Conservation (phyloP, 1,140 invertebrate species). For the Brachionus koreanus region DNA sequence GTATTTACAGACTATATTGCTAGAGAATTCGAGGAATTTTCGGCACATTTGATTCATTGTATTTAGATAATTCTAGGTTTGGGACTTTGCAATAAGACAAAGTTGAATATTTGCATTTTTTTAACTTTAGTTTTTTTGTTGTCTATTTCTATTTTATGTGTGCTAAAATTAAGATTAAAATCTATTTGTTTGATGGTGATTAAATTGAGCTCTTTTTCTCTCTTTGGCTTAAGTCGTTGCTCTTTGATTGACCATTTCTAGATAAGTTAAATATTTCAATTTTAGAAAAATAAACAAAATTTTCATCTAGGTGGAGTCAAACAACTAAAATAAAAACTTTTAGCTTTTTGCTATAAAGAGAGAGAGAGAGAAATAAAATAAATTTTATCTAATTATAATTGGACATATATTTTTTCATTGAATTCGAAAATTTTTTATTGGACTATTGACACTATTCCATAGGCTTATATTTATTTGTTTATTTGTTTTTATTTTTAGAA, state of each 20-base stretch:
- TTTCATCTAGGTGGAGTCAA: neutral
- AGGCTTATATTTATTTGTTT: neutral
- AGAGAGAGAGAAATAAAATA: too few relatives aligned
- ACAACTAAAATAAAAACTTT: neutral
- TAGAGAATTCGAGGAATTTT: slow-evolving; percentile 29
- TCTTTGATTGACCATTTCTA: slow-evolving; percentile 32
- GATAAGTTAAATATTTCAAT: neutral
- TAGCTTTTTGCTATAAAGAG: too few relatives aligned
- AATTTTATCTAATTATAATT: too few relatives aligned
- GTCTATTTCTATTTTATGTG: neutral
- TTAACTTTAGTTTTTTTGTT: neutral
- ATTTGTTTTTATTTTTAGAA: slow-evolving; percentile 26
- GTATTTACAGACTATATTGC: too few relatives aligned
- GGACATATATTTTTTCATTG: neutral
- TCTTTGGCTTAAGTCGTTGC: neutral
- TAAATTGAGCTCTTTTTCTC: slow-evolving; percentile 1
- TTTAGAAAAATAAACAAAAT: slow-evolving; percentile 24
- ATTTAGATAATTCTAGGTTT: slow-evolving; percentile 24
- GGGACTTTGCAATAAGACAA: neutral
- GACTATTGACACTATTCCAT: neutral
- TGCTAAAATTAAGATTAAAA: slow-evolving; percentile 26
- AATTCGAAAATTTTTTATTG: neutral
- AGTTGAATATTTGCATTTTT: neutral
- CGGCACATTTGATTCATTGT: neutral
- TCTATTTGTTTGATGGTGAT: neutral